These are phyloP conservation scores for Calameuta pallipes DNA, from an alignment of 2,888 invertebrate species.

Conservation along the genomic window DNA sequence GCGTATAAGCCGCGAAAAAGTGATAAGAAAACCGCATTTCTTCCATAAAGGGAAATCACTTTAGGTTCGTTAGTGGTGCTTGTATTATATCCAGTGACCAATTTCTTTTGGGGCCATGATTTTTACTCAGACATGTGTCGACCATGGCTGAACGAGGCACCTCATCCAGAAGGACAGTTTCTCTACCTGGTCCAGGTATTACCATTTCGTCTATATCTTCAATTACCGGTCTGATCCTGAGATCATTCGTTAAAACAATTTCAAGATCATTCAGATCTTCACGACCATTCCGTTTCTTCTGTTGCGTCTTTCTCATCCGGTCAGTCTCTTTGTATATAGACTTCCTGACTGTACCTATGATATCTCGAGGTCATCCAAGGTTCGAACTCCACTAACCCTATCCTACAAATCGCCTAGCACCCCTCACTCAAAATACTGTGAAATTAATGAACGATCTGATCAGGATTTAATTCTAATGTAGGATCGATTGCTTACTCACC, in stretches of 20 bases:
- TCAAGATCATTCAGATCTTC: too few species aligned
- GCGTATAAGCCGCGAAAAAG: not conserved
- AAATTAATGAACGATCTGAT: not conserved
- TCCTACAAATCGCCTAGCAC: not conserved
- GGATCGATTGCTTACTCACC: not conserved
- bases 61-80: not conserved
- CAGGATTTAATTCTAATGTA: not conserved
- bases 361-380: not conserved
- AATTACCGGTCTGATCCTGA: not conserved
- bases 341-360: not conserved
- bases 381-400: not conserved
- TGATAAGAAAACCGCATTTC: not conserved
- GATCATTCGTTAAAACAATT: too few species aligned
- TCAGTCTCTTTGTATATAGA: not conserved
- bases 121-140: not conserved
- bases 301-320: too few species aligned
- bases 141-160: not conserved
- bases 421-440: not conserved
- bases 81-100: not conserved
- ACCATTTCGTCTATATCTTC: not conserved
- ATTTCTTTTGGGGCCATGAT: not conserved
- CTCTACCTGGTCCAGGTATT: constrained; percentile 1
- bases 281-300: too few species aligned
- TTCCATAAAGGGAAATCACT: not conserved
- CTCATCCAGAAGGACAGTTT: not conserved